phyloP scores from a whole-genome alignment of 1,140 invertebrate genomes.

The Drosophila ananassae region DNA sequence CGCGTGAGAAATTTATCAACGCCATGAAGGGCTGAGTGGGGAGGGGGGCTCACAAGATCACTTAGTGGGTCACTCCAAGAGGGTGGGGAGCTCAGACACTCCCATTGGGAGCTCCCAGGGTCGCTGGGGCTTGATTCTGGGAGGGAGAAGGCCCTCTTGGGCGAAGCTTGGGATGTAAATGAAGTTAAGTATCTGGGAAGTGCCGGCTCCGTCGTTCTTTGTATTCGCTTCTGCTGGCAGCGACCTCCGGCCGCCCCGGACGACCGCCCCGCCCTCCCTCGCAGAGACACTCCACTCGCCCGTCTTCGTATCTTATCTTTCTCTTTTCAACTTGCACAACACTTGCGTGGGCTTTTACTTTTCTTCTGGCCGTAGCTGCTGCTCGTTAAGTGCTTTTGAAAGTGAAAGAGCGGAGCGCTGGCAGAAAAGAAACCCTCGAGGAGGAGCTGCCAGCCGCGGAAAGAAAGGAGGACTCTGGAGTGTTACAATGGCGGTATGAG shows the following conservation, averaged over 20 bases:
- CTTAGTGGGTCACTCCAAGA: not conserved
- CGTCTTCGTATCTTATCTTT: constrained; percentile 54
- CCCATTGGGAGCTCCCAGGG: not conserved
- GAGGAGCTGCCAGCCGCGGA: constrained; percentile 1
- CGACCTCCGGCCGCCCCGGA: constrained; percentile 27
- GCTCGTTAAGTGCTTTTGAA: constrained; percentile 56
- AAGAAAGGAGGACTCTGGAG: constrained; percentile 25
- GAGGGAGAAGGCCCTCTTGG: too few relatives aligned
- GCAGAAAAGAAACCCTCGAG: constrained; percentile 4
- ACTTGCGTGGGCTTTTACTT: constrained; percentile 59
- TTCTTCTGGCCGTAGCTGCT: constrained; percentile 45
- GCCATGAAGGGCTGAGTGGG: constrained; percentile 7
- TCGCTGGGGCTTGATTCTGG: not conserved
- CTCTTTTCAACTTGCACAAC: constrained; percentile 45
- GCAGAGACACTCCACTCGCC: constrained; percentile 22
- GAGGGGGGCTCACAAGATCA: not conserved
- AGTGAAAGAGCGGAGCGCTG: constrained; percentile 44
- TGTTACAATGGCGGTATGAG: not conserved
- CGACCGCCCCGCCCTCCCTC: not conserved
- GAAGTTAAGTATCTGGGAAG: not conserved
- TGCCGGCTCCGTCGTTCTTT: not conserved
- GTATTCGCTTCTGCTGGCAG: constrained; percentile 19
- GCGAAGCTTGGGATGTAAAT: too few relatives aligned
- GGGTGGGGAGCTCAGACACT: not conserved
- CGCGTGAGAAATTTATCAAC: constrained; percentile 45